Evolutionary conservation across 2,888 invertebrate genomes (phyloP).

Genomic region (Rhynchonema sp.): DNA sequence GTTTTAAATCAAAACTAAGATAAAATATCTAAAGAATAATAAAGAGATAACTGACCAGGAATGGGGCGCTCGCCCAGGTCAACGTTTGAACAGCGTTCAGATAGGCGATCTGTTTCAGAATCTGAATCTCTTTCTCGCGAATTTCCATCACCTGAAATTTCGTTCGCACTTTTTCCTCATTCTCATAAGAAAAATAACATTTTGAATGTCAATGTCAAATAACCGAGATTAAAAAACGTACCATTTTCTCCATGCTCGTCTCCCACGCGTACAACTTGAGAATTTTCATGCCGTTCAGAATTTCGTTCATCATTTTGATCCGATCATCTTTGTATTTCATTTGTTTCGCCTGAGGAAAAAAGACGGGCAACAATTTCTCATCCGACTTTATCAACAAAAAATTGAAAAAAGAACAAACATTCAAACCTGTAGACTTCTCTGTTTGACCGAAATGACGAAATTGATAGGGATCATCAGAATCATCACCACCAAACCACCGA

Average conservation of each 20-base stretch:
- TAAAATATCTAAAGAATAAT: background rate
- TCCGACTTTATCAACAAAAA: no score
- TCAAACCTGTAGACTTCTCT: conserved; percentile 23
- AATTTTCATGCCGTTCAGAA: conserved; percentile 64
- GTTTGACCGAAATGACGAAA: conserved; percentile 18
- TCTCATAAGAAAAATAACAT: conserved; percentile 5
- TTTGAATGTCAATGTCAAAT: no score
- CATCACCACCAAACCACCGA: conserved; percentile 83
- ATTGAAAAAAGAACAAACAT: no score
- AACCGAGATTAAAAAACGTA: no score
- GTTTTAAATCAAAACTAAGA: no score
- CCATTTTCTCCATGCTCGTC: conserved; percentile 20
- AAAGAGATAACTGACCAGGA: conserved; percentile 22
- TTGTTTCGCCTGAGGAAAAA: conserved; percentile 42
- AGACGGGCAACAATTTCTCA: background rate
- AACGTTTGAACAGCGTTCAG: conserved; percentile 25
- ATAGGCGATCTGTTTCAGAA: conserved; percentile 23
- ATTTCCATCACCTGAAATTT: conserved; percentile 20
- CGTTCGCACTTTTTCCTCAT: no score
- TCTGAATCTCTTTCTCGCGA: conserved; percentile 29
- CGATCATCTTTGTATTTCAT: conserved; percentile 80
- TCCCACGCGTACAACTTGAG: conserved; percentile 37
- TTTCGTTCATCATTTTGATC: conserved; percentile 75
- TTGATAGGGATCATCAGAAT: conserved; percentile 52
- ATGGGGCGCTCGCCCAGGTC: conserved; percentile 27